Base-by-base conservation (phyloP, 2,888 invertebrate genomes). In the Carterocephalus palaemon region DNA sequence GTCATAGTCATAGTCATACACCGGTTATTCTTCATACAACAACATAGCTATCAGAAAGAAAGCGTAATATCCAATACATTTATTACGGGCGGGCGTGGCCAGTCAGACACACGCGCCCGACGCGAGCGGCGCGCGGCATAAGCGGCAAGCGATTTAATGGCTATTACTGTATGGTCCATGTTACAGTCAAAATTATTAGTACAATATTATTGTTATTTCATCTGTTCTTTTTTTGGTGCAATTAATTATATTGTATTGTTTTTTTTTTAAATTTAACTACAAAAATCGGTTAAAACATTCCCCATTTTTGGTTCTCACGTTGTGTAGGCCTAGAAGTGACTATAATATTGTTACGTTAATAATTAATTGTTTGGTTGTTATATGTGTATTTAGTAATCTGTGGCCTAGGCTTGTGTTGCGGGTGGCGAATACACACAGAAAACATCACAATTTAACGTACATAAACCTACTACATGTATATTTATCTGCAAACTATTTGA, bases 41-140 rank as follows among this genome's bases (percentile, higher is more conserved):
- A 60, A 60, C 58, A 60, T 53, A 60, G 60, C 69, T 64, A 68
- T 56, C 54, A 57, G 57, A 64, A 66, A 68, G 61, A 65, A 70
- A 61, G 61, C 60, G 64, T 65, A 67, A 67, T 75, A 70, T 73
- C 74, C 73, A 75, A 78, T 77, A 78, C 72, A 73, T 71, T 75
- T 67, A 67, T 73, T 66, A 64, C 66, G 59, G 62, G 53, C 61
- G 72, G 77, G 74, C 73, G 74, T 69, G 74, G 62, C 64, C 70
- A 73, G 80, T 82, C 82, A 78, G 60, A 67, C 68, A 66, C 83
- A 83, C 74, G 74, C 75, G 66, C 60, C 74, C 77, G n/a, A 13
- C 17, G n/a, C 22, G 31, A 29, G 23, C 36, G 28, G 12, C 17
- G 16, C 2, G 6, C 29, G 12, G 1, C 26, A 20, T 16, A 16